Evolutionary conservation across 2,797 vertebrate genomes (phyloP).

Genomic region (Myiotriccus ornatus): DNA sequence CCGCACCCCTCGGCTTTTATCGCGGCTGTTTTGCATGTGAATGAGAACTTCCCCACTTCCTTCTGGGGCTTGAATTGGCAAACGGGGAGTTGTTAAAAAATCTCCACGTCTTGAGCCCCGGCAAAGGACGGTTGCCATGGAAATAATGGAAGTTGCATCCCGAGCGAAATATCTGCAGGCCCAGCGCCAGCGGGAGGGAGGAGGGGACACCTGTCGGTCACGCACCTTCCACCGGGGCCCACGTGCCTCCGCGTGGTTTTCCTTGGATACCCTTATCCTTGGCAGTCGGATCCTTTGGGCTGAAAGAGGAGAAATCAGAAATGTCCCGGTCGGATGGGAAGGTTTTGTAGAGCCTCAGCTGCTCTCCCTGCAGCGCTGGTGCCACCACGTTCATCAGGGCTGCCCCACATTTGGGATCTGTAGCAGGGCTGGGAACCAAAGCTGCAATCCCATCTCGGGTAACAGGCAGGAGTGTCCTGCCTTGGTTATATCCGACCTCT

Average conservation of each 20-base stretch:
- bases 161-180: background rate
- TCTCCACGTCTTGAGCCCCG: background rate
- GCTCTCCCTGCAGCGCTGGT: background rate
- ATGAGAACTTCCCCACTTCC: constrained; percentile 17
- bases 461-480: background rate
- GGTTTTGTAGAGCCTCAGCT: background rate
- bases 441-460: background rate
- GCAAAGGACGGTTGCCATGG: constrained; percentile 54
- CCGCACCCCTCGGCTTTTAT: background rate
- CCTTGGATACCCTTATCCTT: background rate
- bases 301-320: background rate
- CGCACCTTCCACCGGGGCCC: background rate
- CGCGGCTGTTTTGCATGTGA: constrained; percentile 6
- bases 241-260: background rate
- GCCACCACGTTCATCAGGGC: background rate
- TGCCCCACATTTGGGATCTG: rapidly evolving
- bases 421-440: rapidly evolving
- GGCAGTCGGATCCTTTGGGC: background rate
- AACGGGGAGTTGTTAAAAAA: constrained; percentile 34
- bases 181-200: background rate
- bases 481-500: background rate
- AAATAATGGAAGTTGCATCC: constrained; percentile 30
- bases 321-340: background rate
- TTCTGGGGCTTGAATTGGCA: constrained; percentile 24
- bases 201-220: background rate